Percentiles rank a stretch among this genome's conserved stretches.
Evolutionary conservation across 2,113 vertebrate genomes (phyloP).

Genomic region (Scytalopus superciliaris): DNA sequence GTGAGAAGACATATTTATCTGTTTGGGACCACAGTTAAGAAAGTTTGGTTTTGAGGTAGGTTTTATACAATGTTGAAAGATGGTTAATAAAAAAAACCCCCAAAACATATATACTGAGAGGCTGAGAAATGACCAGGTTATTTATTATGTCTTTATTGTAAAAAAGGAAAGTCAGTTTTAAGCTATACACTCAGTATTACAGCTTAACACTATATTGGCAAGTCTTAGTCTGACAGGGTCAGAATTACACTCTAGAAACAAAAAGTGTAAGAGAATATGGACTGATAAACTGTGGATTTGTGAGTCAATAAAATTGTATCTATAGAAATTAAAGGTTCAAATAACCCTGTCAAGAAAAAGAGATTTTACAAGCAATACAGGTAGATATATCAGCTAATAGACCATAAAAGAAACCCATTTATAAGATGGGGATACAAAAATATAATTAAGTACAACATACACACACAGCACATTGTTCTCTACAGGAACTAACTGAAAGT

Average conservation of each 20-base stretch:
- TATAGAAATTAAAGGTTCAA: background rate
- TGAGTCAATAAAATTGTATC: background rate
- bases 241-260: background rate
- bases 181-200: background rate
- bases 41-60: background rate
- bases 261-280: background rate
- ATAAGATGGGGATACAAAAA: background rate
- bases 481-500: background rate
- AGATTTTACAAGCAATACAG: background rate
- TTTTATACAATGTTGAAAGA: background rate
- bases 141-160: background rate
- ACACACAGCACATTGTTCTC: background rate
- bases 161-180: background rate
- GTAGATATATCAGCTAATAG: background rate
- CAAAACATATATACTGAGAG: background rate
- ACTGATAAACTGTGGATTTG: background rate
- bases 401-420: background rate
- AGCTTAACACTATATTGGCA: background rate
- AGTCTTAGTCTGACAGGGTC: background rate
- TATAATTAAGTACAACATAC: background rate
- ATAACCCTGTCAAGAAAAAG: background rate
- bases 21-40: background rate
- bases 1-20: background rate
- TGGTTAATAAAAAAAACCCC: background rate
- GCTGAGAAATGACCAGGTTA: background rate